Base-by-base conservation (phyloP, 2,888 invertebrate species). In the Nomada flava region DNA sequence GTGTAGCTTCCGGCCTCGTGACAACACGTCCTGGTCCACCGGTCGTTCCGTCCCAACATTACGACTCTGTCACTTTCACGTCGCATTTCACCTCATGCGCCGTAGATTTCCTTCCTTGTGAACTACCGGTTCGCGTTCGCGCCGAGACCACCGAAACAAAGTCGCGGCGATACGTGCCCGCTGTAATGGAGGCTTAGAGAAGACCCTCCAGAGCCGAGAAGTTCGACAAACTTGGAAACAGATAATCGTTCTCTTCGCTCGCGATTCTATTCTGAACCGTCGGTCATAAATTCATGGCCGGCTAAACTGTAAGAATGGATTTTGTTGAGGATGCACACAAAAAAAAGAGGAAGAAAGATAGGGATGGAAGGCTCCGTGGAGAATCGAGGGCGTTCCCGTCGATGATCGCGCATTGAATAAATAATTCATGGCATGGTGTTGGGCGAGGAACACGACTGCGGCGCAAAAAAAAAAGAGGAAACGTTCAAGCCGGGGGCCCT, bases 1-100 rank as follows among this genome's bases (percentile, higher is more conserved):
- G 74, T 71, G 72, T 20, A 73, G 84, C 82, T 90, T 90, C 90
- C 90, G 90, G 88, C 86, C 88, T 88, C 88, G 91, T 88, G 91
- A 88, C 87, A 82, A 73, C 60, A 79, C 85, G 83, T 83, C 85
- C 83, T 89, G 90, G 89, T 89, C 91, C 90, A 89, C 88, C 84
- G 89, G 76, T 71, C 79, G 71, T 79, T 82, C 83, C 64, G 72
- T 52, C 80, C 76, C 76, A 71, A 62, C 78, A 76, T 72, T 79
- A 77, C 81, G 77, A 82, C 73, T 88, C 86, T 85, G 91, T 90
- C 91, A 90, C 91, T 91, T 91, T 91, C 91, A 90, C 91, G 86
- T 88, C 79, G 87, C 85, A 78, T 89, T 89, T 89, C 89, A 82
- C 85, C 84, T 77, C 69, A 7, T 67, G 64, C 80, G 64, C 55